Conservation (phyloP, 2,888 invertebrate genomes). For the Netelia fuscicornis region DNA sequence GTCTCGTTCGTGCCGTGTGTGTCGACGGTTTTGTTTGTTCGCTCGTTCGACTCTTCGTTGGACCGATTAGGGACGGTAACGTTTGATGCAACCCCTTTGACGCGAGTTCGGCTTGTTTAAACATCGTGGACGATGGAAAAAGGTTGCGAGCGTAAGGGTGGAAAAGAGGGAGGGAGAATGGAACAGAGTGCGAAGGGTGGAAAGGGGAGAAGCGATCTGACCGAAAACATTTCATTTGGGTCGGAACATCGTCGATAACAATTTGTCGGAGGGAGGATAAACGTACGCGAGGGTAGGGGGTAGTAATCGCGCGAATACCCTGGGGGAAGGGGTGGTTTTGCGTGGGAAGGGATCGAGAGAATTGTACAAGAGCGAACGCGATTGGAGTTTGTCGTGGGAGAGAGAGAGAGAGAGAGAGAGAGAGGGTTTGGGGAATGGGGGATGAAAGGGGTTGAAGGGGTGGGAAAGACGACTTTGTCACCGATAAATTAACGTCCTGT, state of each 20-base stretch:
- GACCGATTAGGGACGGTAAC: slow-evolving; percentile 12
- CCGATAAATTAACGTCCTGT: slow-evolving; percentile 42
- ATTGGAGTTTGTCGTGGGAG: not conserved
- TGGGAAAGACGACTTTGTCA: slow-evolving; percentile 25
- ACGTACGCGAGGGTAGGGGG: not conserved
- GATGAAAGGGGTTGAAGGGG: not conserved
- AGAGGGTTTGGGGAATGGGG: not conserved
- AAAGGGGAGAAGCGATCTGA: not conserved
- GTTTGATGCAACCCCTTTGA: slow-evolving; percentile 57
- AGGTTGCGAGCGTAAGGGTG: not conserved
- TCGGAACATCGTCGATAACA: slow-evolving; percentile 44
- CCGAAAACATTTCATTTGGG: slow-evolving; percentile 10
- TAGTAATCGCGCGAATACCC: not conserved
- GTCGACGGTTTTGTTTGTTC: slow-evolving; percentile 16
- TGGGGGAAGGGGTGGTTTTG: not conserved
- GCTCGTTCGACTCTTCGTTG: slow-evolving; percentile 39
- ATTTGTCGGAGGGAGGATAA: slow-evolving; percentile 22
- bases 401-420: too few relatives aligned
- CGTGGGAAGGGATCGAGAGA: too few relatives aligned
- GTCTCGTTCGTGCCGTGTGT: not conserved
- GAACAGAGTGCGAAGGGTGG: not conserved
- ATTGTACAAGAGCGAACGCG: not conserved
- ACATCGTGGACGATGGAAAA: not conserved
- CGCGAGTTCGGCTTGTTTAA: slow-evolving; percentile 32
- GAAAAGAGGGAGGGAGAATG: not conserved